Conservation (phyloP, 2,797 vertebrate species). For the Molossus alvarezi region DNA sequence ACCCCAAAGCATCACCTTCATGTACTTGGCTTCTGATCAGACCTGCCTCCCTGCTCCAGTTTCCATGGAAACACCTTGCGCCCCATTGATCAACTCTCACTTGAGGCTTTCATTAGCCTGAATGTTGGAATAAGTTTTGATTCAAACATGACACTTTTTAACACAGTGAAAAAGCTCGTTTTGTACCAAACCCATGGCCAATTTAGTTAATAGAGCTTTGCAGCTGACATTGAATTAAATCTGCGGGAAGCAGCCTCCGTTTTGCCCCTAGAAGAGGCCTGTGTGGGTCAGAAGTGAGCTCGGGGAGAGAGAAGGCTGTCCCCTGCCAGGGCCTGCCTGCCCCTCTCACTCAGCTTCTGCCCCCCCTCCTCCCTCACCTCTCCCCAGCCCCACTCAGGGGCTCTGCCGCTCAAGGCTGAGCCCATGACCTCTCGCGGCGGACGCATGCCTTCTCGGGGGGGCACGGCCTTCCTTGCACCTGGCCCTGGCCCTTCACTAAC, state of each 20-base stretch:
- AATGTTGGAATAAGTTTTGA: conserved; percentile 90
- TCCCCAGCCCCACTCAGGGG: background rate
- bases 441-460: accelerated
- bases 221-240: conserved; percentile 85
- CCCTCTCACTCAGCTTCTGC: background rate
- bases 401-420: background rate
- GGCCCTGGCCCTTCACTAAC: accelerated
- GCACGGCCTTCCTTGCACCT: accelerated
- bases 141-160: conserved; percentile 91
- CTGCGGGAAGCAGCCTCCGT: conserved; percentile 80
- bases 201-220: conserved; percentile 90
- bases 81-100: conserved; percentile 88
- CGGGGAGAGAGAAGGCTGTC: background rate
- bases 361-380: background rate
- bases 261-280: conserved; percentile 71
- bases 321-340: background rate
- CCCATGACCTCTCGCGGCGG: accelerated
- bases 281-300: conserved; percentile 33
- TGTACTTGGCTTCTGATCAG: background rate
- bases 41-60: conserved; percentile 79
- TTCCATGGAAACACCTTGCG: conserved; percentile 89
- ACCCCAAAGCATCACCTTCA: conserved; percentile 53
- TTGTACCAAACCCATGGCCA: conserved; percentile 89
- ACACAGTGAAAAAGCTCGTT: conserved; percentile 86
- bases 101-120: conserved; percentile 89